Evolutionary conservation across 2,797 vertebrate genomes (phyloP).

Genomic region (Philypnodon macrostomus): DNA sequence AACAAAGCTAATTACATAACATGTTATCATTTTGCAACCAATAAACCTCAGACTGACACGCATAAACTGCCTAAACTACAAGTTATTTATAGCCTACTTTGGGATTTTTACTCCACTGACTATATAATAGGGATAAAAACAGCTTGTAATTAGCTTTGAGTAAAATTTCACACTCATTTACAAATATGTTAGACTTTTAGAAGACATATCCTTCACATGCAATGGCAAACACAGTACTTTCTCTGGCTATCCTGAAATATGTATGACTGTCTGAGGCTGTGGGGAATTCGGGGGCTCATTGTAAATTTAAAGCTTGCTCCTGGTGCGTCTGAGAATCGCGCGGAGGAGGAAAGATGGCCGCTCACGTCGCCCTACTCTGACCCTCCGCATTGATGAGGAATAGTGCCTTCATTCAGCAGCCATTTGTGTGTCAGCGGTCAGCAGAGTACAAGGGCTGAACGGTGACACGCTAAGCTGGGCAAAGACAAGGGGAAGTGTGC

Average conservation of each 20-base stretch:
- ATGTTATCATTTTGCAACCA: too few species aligned
- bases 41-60: too few species aligned
- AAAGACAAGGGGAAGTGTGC: constrained; percentile 1
- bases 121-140: too few species aligned
- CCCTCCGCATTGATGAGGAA: constrained; percentile 31
- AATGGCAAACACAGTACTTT: not conserved
- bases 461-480: constrained; percentile 11
- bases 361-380: constrained; percentile 18
- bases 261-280: constrained; percentile 35
- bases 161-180: too few species aligned
- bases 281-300: constrained; percentile 41
- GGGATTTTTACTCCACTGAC: too few species aligned
- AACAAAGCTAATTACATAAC: too few species aligned
- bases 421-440: constrained; percentile 29
- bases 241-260: constrained; percentile 34
- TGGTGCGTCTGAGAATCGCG: constrained; percentile 7
- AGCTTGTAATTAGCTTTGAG: too few species aligned
- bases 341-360: constrained; percentile 6
- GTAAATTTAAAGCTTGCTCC: constrained; percentile 39
- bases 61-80: too few species aligned
- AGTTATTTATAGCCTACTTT: too few species aligned
- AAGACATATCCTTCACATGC: not conserved
- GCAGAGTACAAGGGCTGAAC: constrained; percentile 1
- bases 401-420: constrained; percentile 27
- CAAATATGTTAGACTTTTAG: not conserved